Evolutionary conservation across 2,113 vertebrate genomes (phyloP), one percentile per base, ranked within the genome.

Genomic region (Elaphurus davidianus): DNA sequence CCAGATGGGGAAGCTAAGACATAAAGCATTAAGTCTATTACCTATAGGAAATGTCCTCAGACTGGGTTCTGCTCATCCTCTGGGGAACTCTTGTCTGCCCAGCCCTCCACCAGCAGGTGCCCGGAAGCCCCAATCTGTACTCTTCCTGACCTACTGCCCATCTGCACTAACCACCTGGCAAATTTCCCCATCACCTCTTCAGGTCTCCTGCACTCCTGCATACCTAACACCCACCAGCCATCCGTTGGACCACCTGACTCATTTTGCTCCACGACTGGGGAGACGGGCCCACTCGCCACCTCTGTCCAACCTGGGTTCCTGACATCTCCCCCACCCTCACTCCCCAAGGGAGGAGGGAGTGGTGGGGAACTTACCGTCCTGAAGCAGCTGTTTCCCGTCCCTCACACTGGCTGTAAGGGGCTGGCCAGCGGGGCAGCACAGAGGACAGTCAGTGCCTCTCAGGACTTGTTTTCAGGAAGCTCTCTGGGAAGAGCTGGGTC

Each of bases 371-470:
- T 59, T 64, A 57, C 64, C 11, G 54, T 7, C 54, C 64, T 17
- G 43, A 76, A 59, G 91, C 98, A 98, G 97, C 97, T 98, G 98
- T 79, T 98, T 98, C 98, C 98, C 25, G 36, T 97, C 94, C 62
- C 71, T 84, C 19, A 25, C 93, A 47, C 88, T 4, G 1, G 90
- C 94, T 67, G 36, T 17, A 21, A 91, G 84, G 52, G 21, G 47
- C 23, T 0, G 33, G 45, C 78, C 93, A 60, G 71, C 45, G 8
- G 89, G 64, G 36, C 71, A 50, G 71, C 59, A 3, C 17, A 0
- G 60, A 95, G 93, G 28, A 97, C 95, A 91, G 43, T 55, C 96
- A 54, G 81, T 92, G 30, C 96, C 36, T 43, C 84, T 76, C 67
- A 30, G 0, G 2, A 16, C 96, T 97, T 97, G 98, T 98, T 98